These are phyloP conservation scores for Pheosia tremula DNA, from an alignment of 2,888 invertebrate species.

Conservation along the genomic window DNA sequence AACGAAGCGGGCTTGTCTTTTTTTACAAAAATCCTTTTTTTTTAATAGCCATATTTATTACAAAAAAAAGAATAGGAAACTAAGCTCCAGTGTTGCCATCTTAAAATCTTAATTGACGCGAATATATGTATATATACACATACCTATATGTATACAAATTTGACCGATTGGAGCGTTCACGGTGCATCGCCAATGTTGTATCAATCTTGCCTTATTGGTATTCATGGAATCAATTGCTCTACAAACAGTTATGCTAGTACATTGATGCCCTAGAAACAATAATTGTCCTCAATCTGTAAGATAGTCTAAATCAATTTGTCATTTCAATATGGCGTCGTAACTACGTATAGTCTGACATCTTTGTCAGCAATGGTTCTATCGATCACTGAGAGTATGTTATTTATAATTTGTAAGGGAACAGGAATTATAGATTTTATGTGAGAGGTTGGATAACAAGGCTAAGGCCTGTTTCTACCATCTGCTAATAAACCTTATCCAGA, in stretches of 20 bases:
- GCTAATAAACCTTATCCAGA: no score
- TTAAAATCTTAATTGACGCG: no score
- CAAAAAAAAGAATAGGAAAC: no score
- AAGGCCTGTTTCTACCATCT: no score
- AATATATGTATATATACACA: no score
- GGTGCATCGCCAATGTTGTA: conserved; percentile 5
- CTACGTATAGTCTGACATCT: conserved; percentile 32
- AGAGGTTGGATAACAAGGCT: no score
- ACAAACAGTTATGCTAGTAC: conserved; percentile 36
- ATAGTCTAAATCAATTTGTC: conserved; percentile 5
- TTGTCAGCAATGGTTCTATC: conserved; percentile 12
- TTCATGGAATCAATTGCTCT: conserved; percentile 39
- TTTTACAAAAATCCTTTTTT: no score
- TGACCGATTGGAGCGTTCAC: neutral
- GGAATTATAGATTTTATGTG: no score
- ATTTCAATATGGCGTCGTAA: neutral
- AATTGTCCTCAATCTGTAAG: conserved; percentile 38
- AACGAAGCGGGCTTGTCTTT: no score
- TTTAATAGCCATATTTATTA: no score
- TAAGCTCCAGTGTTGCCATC: no score
- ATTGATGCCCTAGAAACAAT: conserved; percentile 32
- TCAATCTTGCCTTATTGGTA: conserved; percentile 42
- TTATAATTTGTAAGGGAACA: neutral
- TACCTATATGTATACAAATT: neutral
- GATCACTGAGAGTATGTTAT: neutral